Base-by-base conservation (phyloP, 2,797 vertebrate species). In the Nyctibius grandis region DNA sequence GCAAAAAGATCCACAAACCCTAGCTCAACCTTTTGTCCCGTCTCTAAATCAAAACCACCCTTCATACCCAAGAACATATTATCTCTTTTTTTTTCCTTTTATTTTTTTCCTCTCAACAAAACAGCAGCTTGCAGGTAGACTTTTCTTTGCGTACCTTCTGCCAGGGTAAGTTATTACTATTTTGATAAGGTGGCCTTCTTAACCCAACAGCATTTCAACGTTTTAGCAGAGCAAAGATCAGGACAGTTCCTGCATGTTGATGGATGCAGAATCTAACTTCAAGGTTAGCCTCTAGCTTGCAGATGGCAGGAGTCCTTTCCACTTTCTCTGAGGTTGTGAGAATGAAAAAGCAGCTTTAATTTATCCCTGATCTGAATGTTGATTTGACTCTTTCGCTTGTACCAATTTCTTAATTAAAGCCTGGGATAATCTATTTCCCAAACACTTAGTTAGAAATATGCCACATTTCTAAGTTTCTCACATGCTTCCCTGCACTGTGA, bases 401-500 rank as follows among this genome's bases (percentile, higher is more conserved):
- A 79, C 6, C 2, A 34, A 9, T 68, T 75, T 84, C 45, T 53
- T 67, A 59, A 85, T 14, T 64, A 57, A 92, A 14, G 11, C 7
- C 22, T 34, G 63, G 16, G 36, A 78, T 63, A 56, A 36, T 8
- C 5, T 40, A 8, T 50, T 81, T 6, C 7, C 9, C 38, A 33
- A 73, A 82, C 9, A 10, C 5, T 51, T 56, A 38, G 4, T 26
- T 6, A 73, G 25, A 64, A 77, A 67, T 44, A 77, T 0, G 1
- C 4, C 23, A 25, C 0, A 0, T 38, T 61, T 68, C 16, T 33
- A 33, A 50, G 12, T 70, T 88, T 64, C 22, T 72, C 44, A 42
- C 4, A 1, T 1, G 0, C 59, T 80, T 82, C 25, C 10, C 4
- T 76, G n/a, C 18, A 38, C 12, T 63, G 16, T 12, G 7, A n/a